These are phyloP conservation scores for Chelon labrosus DNA, from an alignment of 2,797 vertebrate species.

Conservation along the genomic window DNA sequence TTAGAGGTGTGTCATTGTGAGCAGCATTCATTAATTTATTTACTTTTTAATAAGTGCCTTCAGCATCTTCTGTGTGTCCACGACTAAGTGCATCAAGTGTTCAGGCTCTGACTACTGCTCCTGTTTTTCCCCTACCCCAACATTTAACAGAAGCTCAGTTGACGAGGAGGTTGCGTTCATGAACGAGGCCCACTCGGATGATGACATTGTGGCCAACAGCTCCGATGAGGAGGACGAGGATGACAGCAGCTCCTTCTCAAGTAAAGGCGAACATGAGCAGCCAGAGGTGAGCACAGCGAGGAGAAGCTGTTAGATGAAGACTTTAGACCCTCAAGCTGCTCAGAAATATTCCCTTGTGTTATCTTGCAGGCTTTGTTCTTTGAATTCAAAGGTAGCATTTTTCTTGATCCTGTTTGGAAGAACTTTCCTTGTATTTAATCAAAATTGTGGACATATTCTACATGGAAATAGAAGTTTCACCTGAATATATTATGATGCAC, in stretches of 20 bases:
- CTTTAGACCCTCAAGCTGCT: slow-evolving; percentile 10
- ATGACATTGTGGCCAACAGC: slow-evolving; percentile 81
- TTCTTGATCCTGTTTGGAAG: background rate
- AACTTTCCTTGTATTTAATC: slow-evolving; percentile 18
- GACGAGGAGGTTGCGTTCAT: slow-evolving; percentile 62
- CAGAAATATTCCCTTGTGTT: slow-evolving; percentile 22
- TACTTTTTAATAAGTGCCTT: background rate
- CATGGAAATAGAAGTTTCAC: background rate
- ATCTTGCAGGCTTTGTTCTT: slow-evolving; percentile 15
- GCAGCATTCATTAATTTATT: background rate
- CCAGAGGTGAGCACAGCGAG: slow-evolving; percentile 86
- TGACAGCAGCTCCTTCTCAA: slow-evolving; percentile 89
- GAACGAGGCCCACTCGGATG: slow-evolving; percentile 85
- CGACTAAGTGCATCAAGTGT: background rate
- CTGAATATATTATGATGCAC: slow-evolving; percentile 10
- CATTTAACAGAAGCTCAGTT: slow-evolving; percentile 71
- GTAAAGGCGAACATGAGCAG: slow-evolving; percentile 89
- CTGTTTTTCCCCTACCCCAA: background rate
- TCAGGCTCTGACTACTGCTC: background rate
- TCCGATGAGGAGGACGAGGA: slow-evolving; percentile 91
- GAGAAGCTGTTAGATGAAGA: slow-evolving; percentile 6
- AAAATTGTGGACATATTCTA: background rate
- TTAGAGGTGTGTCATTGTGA: background rate
- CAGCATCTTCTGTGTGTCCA: background rate
- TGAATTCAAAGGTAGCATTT: slow-evolving; percentile 6